These are phyloP conservation scores for Cynaeus angustus DNA, from an alignment of 2,888 invertebrate genomes.

Conservation along the genomic window DNA sequence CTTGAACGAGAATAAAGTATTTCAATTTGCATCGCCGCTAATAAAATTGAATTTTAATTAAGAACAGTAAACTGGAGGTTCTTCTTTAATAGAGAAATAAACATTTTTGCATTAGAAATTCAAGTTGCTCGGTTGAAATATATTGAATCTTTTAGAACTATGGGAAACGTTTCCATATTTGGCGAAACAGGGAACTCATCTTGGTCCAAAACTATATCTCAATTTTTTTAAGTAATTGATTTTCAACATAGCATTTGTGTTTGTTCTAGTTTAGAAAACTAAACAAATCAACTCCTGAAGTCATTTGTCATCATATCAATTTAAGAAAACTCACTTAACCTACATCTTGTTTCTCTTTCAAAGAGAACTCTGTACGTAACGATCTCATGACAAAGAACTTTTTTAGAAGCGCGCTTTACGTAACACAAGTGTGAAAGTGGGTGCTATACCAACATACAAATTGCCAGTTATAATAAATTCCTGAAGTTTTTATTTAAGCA, in stretches of 20 bases:
- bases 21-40: too few species aligned
- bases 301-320: background rate
- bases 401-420: constrained; percentile 18
- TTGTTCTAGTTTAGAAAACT: background rate
- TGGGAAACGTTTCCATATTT: too few species aligned
- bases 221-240: too few species aligned
- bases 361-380: background rate
- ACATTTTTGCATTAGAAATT: too few species aligned
- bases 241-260: background rate
- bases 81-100: too few species aligned
- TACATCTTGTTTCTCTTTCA: constrained; percentile 1
- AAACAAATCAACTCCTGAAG: background rate
- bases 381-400: constrained; percentile 20
- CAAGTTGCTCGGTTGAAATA: too few species aligned
- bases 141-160: too few species aligned
- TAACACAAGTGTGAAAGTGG: constrained; percentile 26
- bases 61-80: too few species aligned
- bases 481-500: constrained; percentile 1
- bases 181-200: too few species aligned
- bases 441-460: constrained; percentile 6
- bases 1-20: too few species aligned
- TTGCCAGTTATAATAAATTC: constrained; percentile 2
- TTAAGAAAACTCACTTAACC: constrained; percentile 6
- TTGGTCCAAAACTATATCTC: too few species aligned
- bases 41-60: too few species aligned